Percentiles rank a stretch among this genome's conserved stretches.
phyloP scores from a whole-genome alignment of 2,888 invertebrate genomes.

The Philereme transversata region DNA sequence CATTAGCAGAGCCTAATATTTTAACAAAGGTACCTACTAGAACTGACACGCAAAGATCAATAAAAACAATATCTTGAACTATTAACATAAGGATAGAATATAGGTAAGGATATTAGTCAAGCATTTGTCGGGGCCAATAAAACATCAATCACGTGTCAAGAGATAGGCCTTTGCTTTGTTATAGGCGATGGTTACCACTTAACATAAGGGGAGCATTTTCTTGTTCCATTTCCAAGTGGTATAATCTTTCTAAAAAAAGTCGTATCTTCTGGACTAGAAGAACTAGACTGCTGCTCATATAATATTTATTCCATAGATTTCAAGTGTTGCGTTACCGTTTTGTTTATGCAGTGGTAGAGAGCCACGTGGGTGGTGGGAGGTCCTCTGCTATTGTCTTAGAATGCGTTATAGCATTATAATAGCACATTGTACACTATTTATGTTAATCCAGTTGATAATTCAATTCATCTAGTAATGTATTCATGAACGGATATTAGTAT shows the following conservation, averaged over 20 bases:
- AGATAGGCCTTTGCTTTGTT: no score
- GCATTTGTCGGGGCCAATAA: no score
- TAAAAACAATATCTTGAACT: background rate
- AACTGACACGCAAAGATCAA: background rate
- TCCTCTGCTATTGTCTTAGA: constrained; percentile 77
- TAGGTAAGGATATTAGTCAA: no score
- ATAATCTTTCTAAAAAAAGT: no score
- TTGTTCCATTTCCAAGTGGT: no score
- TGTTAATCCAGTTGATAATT: constrained; percentile 79
- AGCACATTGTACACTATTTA: constrained; percentile 79
- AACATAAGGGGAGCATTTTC: no score
- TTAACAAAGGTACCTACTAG: background rate
- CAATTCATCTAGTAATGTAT: constrained; percentile 78
- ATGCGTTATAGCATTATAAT: constrained; percentile 77
- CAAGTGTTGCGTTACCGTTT: constrained; percentile 7
- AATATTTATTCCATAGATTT: background rate
- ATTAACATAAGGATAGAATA: no score
- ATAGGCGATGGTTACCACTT: no score
- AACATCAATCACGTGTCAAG: no score
- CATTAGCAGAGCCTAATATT: constrained; percentile 12
- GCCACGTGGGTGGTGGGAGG: constrained; percentile 79
- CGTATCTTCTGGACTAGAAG: background rate
- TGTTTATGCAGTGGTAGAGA: constrained; percentile 22
- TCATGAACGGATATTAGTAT: constrained; percentile 67
- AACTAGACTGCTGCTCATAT: background rate